phyloP scores from a whole-genome alignment of 2,113 vertebrate species.

The Rhabdornis inornatus region DNA sequence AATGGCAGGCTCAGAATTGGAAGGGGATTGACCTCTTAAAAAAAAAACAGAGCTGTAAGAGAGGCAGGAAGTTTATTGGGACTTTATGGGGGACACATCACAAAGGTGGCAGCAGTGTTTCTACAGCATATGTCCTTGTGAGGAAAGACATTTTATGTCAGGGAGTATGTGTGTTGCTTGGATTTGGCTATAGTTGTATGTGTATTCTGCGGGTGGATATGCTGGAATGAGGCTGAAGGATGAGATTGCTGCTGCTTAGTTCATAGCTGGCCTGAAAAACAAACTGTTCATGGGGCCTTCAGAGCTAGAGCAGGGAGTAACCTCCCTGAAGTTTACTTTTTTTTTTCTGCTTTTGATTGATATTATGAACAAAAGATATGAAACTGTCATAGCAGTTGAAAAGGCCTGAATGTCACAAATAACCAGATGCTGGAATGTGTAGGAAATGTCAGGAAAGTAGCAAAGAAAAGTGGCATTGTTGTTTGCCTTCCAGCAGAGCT shows the following conservation, averaged over 20 bases:
- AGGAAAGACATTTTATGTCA: background rate
- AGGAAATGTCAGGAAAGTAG: background rate
- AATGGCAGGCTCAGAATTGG: background rate
- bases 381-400: background rate
- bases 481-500: background rate
- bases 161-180: background rate
- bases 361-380: background rate
- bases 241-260: background rate
- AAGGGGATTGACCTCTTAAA: background rate
- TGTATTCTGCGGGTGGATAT: background rate
- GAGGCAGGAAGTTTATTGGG: background rate
- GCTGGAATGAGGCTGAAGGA: background rate
- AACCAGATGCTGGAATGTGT: background rate
- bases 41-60: background rate
- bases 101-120: background rate
- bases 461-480: background rate
- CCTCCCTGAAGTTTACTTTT: background rate
- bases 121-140: background rate
- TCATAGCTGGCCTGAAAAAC: background rate
- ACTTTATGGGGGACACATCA: rapidly evolving
- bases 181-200: background rate
- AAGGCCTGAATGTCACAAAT: background rate
- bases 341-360: background rate
- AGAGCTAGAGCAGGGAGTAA: background rate
- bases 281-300: background rate